phyloP scores from a whole-genome alignment of 2,888 invertebrate genomes.

The Meandrusa payeni region DNA sequence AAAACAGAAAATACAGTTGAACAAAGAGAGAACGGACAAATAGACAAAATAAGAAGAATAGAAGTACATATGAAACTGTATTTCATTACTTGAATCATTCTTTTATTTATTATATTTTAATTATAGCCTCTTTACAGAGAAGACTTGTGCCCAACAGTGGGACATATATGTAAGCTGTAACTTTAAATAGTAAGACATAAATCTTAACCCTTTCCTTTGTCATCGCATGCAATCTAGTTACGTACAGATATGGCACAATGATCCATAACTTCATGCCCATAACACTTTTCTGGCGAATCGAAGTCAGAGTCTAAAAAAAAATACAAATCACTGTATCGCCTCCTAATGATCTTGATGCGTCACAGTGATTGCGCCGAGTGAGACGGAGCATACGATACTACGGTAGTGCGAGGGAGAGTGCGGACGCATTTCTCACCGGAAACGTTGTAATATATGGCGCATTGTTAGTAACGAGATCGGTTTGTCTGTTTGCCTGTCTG shows the following conservation, averaged over 20 bases:
- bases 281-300: conserved; percentile 23
- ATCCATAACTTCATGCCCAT: conserved; percentile 13
- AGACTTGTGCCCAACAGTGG: too few species aligned
- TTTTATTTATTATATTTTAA: too few species aligned
- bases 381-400: conserved; percentile 32
- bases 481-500: conserved; percentile 59
- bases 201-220: neutral
- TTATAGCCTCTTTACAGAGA: too few species aligned
- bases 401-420: conserved; percentile 37
- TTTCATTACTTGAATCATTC: too few species aligned
- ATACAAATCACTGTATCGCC: conserved; percentile 74
- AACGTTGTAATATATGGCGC: conserved; percentile 75
- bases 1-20: too few species aligned
- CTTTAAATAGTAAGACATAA: neutral
- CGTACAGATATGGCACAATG: conserved; percentile 15
- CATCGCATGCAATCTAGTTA: neutral
- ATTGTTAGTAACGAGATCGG: conserved; percentile 79
- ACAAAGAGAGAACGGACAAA: too few species aligned
- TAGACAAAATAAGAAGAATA: too few species aligned
- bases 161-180: too few species aligned
- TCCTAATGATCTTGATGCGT: conserved; percentile 72
- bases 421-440: conserved; percentile 64
- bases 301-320: conserved; percentile 23
- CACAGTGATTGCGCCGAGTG: conserved; percentile 53
- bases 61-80: too few species aligned